Evolutionary conservation across 2,113 vertebrate species (phyloP).

Genomic region (Calidris pugnax): DNA sequence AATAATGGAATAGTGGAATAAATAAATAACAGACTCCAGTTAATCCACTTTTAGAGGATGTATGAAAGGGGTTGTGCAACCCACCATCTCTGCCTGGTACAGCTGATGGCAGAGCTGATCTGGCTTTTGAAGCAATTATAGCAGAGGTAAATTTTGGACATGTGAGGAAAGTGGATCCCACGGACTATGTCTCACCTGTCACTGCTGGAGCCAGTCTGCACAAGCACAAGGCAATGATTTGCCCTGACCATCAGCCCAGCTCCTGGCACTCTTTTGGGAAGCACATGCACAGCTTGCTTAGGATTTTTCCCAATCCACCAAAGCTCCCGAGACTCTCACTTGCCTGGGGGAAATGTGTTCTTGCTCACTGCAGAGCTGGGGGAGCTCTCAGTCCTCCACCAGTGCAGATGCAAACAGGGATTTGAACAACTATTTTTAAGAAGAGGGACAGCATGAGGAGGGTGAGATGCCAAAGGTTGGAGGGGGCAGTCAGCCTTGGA

Average conservation of each 20-base stretch:
- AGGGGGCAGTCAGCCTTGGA: accelerated
- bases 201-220: not conserved
- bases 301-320: not conserved
- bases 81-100: not conserved
- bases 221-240: accelerated
- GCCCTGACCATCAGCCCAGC: no score
- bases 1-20: not conserved
- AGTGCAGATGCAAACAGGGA: accelerated
- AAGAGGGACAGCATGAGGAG: not conserved
- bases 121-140: not conserved
- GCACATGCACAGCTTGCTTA: not conserved
- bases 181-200: not conserved
- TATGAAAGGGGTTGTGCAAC: not conserved
- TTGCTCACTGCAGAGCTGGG: not conserved
- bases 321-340: not conserved
- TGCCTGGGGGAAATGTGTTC: not conserved
- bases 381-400: not conserved
- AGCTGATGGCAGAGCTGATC: not conserved
- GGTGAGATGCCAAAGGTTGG: not conserved
- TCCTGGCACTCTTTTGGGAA: not conserved
- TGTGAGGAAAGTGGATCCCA: not conserved
- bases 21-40: not conserved
- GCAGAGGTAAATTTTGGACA: not conserved
- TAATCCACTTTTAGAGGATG: not conserved
- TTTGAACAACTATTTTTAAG: not conserved